Evolutionary conservation across 2,113 vertebrate genomes (phyloP), one percentile per base, ranked within the genome.

Genomic region (Sorex araneus): DNA sequence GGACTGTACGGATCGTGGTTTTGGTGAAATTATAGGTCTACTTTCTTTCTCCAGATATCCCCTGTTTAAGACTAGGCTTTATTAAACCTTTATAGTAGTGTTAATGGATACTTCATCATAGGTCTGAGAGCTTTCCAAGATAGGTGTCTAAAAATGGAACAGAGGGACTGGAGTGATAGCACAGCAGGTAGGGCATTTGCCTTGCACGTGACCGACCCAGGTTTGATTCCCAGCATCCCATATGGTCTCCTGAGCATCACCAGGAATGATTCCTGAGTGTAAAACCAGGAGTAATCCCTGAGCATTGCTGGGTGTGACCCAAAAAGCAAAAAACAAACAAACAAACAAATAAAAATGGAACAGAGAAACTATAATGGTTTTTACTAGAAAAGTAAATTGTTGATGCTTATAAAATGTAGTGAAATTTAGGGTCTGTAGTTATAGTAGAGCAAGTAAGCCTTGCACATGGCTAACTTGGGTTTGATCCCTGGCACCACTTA

Each of bases 11-110:
- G 34, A 8, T 40, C 19, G 11, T 57, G 2, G 74, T 88, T 94
- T 94, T 67, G 15, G 40, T 27, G n/a, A n/a, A 71, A 34, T 4
- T 19, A 1, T 30, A 25, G 79, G 4, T 40, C 90, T 80, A n/a
- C 69, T 40, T 92, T 84, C 21, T 92, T 89, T 86, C 45, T 15
- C 21, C n/a, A 34, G 36, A 25, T 76, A 6, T 78, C 76, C 64
- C 34, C 60, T 54, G 34, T 32, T 2, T 3, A 66, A 34, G 34
- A 10, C 2, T 15, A 70, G 16, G 15, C 25, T 4, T 81, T 6
- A 43, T 28, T 71, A 19, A 84, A 13, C 16, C 19, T 32, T 18
- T 8, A 34, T 28, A 2, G n/a, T 34, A 60, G 13, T 27, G 2
- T 69, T 47, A 81, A 25, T 66, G 10, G 50, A 21, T 87, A 57